Evolutionary conservation across 2,113 vertebrate genomes (phyloP).

Genomic region (Tyto alba): DNA sequence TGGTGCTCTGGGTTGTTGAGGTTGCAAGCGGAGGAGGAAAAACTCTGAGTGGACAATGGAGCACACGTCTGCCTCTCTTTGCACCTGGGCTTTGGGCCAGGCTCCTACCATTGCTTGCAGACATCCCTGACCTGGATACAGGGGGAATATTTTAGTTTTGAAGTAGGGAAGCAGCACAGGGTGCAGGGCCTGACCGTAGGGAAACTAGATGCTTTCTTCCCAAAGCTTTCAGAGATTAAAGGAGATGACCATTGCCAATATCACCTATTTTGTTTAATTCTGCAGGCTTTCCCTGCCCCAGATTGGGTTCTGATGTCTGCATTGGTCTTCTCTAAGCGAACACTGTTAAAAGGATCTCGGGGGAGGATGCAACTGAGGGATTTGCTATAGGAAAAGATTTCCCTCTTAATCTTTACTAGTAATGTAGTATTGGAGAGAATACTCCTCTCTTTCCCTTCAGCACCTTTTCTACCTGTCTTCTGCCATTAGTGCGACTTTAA

Average conservation of each 20-base stretch:
- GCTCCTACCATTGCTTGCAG: neutral
- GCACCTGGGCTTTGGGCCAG: neutral
- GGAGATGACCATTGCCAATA: neutral
- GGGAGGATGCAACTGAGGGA: neutral
- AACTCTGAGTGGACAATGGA: neutral
- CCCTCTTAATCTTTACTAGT: neutral
- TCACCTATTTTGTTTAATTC: neutral
- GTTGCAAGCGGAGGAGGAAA: neutral
- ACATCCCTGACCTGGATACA: neutral
- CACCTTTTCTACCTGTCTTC: neutral
- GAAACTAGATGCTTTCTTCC: neutral
- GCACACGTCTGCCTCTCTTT: rapidly evolving
- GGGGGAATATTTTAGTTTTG: neutral
- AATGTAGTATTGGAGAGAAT: neutral
- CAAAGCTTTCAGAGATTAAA: neutral
- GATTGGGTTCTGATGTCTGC: neutral
- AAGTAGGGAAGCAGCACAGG: neutral
- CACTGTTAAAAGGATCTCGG: neutral
- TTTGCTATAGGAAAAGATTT: neutral
- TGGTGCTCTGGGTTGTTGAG: neutral
- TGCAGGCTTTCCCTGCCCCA: neutral
- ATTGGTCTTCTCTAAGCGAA: neutral
- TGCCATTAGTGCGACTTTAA: neutral
- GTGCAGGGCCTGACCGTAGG: rapidly evolving
- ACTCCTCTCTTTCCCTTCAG: neutral